Base-by-base conservation (phyloP, 2,888 invertebrate species). In the Emmelina monodactyla region DNA sequence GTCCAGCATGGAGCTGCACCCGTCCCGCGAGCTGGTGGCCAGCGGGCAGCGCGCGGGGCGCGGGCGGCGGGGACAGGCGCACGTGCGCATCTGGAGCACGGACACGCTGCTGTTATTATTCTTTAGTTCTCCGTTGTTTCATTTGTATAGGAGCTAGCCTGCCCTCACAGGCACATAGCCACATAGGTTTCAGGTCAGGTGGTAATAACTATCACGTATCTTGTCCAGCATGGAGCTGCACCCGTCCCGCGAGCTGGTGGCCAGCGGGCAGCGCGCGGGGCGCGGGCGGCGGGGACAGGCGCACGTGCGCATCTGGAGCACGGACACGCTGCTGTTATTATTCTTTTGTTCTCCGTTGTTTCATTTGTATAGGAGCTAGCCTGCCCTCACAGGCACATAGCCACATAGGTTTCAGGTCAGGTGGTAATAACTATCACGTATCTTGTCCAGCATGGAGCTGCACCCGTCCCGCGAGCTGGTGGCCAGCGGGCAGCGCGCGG, bases 231-330 rank as follows among this genome's bases (percentile, higher is more conserved):
- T 93, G 89, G 89, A 91, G 48, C 82, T 95, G 1, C 94, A 95
- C 62, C 94, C 94, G 0, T 92, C 91, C 0, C 83, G 92, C 19
- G 91, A 92, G 67, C 83, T 93, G 62, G 91, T 94, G 1, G 94
- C 94, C 2, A 94, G 94, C 1, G 95, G 94, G 0, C 95, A 96
- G 68, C 85, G 86, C 53, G 91, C 90, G 0, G 92, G 92, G 0
- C 84, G 91, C 41, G 91, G 91, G 51, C 80, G 92, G 28, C 90
- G 92, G 44, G 91, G 91, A 7, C 92, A 92, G 62, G 91, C 92
- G 1, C 94, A 94, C 58, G 91, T 96, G 12, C 84, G 94, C 37
- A 92, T 96, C 48, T 96, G 95, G 95, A 92, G 94, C 58, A 91
- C 92, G 0, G 91, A 92, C 65, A 91, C 92, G 1, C 68, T 96